Evolutionary conservation across 2,797 vertebrate species (phyloP), one percentile per base, ranked within the genome.

Genomic region (Spea hammondii): DNA sequence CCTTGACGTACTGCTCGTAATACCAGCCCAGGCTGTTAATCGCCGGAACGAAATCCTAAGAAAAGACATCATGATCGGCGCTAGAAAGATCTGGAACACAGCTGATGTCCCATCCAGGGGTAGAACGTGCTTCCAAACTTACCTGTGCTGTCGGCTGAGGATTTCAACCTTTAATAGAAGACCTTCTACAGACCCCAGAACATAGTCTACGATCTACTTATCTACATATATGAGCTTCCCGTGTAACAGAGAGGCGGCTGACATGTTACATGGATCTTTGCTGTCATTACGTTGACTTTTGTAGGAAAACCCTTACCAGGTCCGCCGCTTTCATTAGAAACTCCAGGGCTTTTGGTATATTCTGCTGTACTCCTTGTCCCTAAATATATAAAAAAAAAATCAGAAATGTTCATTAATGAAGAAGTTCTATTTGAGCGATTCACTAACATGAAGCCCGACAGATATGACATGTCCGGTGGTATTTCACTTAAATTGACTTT

Each of bases 11-110:
- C 50, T 88, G 85, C 85, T 94, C 92, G 8, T 93, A 92, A 84
- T 93, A 95, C 93, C 94, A 94, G 64, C 88, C 94, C 74, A 95
- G 84, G 65, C 93, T 93, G 0, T 85, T 94, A 67, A 94, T 84
- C 2, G 93, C 94, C 6, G 92, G 92, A 70, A 88, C 85, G 70
- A 90, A 93, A 65, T 90, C 88, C 94, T 95, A 79, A 4, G 1
- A 4, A 49, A 0, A 8, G 4, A 17, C 51, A 11, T 53, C 10
- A 53, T 53, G 6, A 53, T 53, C 51, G 10, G 51, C 3, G 51
- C 2, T 7, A 53, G 51, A 49, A 11, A 59, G 4, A 46, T 4
- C 14, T 44, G 8, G 46, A n/a, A 6, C 57, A 59, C 32, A 32
- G 32, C 32, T 32, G 32, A 32, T 32, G 32, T 2, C 32, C 32